Base-by-base conservation (phyloP, 2,797 vertebrate species). In the Anguilla marmorata region DNA sequence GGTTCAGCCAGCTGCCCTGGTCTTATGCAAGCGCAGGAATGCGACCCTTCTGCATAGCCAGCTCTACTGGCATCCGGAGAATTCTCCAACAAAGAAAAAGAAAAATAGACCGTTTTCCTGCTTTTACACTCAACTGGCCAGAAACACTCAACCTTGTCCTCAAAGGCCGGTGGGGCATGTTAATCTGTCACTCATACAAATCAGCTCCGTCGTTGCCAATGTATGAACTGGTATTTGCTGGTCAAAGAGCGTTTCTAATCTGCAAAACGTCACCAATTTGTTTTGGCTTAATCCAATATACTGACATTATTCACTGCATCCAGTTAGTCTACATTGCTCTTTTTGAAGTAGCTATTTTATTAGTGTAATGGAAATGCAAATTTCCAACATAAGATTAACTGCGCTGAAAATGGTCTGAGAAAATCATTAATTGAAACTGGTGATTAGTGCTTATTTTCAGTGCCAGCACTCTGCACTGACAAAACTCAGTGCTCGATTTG, bases 1-100 rank as follows among this genome's bases (percentile, higher is more conserved):
- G 92, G 95, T 92, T 87, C 92, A 94, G 95, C 95, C 94, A 91
- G 96, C 96, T 90, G 90, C 56, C 91, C 93, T 87, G 69, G 93
- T 94, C 90, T 93, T 93, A 74, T 90, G 86, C 90, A 90, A 92
- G 91, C 90, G 54, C 86, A 93, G 93, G 95, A 97, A 97, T 96
- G 95, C 89, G 93, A 92, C 94, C 94, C n/a, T 90, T 91, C 93
- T 89, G 88, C 95, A 96, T 96, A 92, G 89, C 41, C 41, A 45
- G 41, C 92, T 80, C 91, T 74, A 92, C 91, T 52, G 88, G 79
- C 84, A 63, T 90, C 80, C 79, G 8, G 88, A 79, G 84, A 79
- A 88, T 90, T 85, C 86, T 37, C 7, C 33, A 80, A n/a, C 60
- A 88, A 85, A 88, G 54, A 14, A 84, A 45, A 48, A 33, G 37